Conservation (phyloP, 2,888 invertebrate genomes). For the Apeira syringaria region DNA sequence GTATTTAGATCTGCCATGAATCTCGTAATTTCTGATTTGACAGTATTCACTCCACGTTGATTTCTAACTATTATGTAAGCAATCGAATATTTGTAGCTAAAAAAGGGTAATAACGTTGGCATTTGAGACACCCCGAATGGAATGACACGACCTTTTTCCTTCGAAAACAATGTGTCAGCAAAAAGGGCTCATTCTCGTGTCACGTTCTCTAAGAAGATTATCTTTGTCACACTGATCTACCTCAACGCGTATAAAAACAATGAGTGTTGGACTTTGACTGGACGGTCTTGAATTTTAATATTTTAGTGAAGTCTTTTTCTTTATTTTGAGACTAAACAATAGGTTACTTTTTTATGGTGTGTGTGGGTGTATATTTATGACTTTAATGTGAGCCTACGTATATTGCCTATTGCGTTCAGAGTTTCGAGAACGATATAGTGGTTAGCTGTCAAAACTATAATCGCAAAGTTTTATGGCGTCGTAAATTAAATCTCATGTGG, state of each 20-base stretch:
- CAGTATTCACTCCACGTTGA: no score
- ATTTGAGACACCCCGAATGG: conserved; percentile 36
- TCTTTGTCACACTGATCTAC: conserved; percentile 58
- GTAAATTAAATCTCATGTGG: conserved; percentile 27
- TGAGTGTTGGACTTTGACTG: conserved; percentile 34
- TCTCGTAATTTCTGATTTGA: no score
- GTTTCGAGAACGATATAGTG: conserved; percentile 45
- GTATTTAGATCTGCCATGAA: no score
- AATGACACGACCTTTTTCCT: conserved; percentile 42
- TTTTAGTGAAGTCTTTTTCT: conserved; percentile 5
- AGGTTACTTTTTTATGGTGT: conserved; percentile 21
- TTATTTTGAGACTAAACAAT: conserved; percentile 18
- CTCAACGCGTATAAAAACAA: conserved; percentile 61
- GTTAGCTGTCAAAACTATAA: conserved; percentile 49
- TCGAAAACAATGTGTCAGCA: conserved; percentile 71
- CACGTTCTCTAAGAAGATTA: conserved; percentile 67
- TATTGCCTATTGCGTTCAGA: conserved; percentile 53
- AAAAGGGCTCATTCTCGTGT: conserved; percentile 60
- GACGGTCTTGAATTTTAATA: conserved; percentile 31
- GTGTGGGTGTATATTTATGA: conserved; percentile 56
- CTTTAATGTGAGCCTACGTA: conserved; percentile 47
- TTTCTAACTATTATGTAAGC: conserved; percentile 14
- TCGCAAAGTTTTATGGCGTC: conserved; percentile 35
- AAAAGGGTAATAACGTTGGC: conserved; percentile 22
- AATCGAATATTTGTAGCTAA: conserved; percentile 12